Evolutionary conservation across 1,140 invertebrate genomes (phyloP), one percentile per base, ranked within the genome.

Genomic region (Leptopilina clavipes): DNA sequence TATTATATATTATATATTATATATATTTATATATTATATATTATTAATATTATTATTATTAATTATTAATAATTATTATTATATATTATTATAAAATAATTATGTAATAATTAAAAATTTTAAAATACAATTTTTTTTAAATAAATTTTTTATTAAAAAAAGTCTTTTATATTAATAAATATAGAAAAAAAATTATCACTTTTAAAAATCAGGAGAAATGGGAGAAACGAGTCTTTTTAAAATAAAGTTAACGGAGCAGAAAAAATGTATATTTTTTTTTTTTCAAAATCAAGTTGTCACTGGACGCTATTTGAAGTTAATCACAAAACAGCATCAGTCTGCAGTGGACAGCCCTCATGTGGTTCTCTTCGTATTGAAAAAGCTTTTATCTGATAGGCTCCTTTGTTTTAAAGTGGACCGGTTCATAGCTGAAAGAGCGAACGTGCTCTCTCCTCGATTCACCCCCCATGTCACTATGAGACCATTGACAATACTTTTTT

Each of bases 331-430:
- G 81, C 84, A 89, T 89, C 88, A 87, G 88, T 84, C 87, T 89
- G 88, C 86, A 80, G 82, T 89, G 88, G 88, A 89, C 88, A 89
- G 87, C 88, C 88, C 88, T 88, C 88, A 89, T 89, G 85, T 82
- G 76, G 75, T 81, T 84, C 82, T 81, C 75, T 74, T 80, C 83
- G 79, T 87, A 87, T 87, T 86, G 85, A 87, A 87, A 86, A 87
- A 86, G 82, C 84, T 82, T 83, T 86, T 86, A 89, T 89, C 87
- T 83, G 87, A 89, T 89, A 86, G 83, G 79, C 76, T 74, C 74
- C 83, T 85, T 89, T 89, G 88, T 89, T 89, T 89, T 86, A 89
- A 84, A 88, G 87, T 89, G 87, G 86, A 89, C 86, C 81, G 81
- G 83, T 83, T 85, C 84, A 83, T 85, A 81, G 85, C 79, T 79